Base-by-base conservation (phyloP, 2,888 invertebrate genomes). In the Scotopteryx bipunctaria region DNA sequence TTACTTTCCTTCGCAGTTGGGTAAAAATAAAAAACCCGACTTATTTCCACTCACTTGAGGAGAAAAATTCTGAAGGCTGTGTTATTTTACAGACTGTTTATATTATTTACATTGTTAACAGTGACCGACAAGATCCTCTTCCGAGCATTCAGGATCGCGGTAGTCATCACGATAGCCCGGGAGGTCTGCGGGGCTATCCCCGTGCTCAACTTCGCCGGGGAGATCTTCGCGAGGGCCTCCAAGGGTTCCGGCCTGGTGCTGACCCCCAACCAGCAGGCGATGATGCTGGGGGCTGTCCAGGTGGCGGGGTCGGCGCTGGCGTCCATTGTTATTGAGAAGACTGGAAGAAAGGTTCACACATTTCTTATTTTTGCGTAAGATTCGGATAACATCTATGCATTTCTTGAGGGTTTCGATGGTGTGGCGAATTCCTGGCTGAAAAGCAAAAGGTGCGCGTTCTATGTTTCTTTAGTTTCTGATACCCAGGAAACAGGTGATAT, bases 251-350 rank as follows among this genome's bases (percentile, higher is more conserved):
- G 67, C 0, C 47, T 83, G 3, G 46, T 78, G 0, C 55, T 88
- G 9, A 79, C 78, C 17, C 81, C 88, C 0, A 89, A 89, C 56
- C 84, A 88, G 56, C 89, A 89, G 42, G 87, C 89, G 0, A 89
- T 89, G 82, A 64, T 84, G 70, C 67, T 89, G 6, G 89, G 89
- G 1, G 73, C 69, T 0, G 83, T 89, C 0, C 89, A 88, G 46
- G 85, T 89, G 0, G 57, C 74, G 0, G 89, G 89, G 0, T 82
- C 89, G 0, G 48, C 71, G 0, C 33, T 87, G 1, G 87, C 81
- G 0, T 83, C 86, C 0, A 74, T 79, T 4, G 50, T 85, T 0
- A 81, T 89, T 0, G 89, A 89, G 44, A 84, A 73, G 44, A 69
- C 79, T 38, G 89, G 89, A 0, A 68, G 89, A 25, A 89, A 86